Evolutionary conservation across 2,113 vertebrate genomes (phyloP).

Genomic region (Rhabdornis inornatus): DNA sequence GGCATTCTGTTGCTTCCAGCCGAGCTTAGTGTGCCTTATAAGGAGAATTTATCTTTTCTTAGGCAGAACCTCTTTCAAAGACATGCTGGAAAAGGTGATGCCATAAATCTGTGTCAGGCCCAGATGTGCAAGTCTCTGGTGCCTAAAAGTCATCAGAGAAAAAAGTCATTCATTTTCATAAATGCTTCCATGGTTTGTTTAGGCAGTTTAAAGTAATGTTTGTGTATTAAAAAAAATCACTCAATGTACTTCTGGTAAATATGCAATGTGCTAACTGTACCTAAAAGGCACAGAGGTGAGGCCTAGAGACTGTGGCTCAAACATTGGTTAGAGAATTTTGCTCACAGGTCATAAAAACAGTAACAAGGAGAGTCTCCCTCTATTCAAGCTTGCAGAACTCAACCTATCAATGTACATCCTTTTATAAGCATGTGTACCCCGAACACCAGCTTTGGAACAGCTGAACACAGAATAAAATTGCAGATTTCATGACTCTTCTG

Average conservation of each 20-base stretch:
- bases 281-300: background rate
- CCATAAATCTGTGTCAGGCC: background rate
- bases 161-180: too few relatives aligned
- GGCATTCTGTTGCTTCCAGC: background rate
- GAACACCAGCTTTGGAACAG: background rate
- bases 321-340: background rate
- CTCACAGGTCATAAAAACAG: background rate
- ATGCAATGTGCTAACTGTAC: background rate
- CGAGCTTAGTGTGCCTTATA: background rate
- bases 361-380: background rate
- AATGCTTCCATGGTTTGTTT: background rate
- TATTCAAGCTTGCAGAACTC: background rate
- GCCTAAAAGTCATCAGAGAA: background rate
- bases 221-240: background rate
- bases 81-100: background rate
- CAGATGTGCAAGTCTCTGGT: background rate
- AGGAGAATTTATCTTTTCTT: background rate
- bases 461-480: background rate
- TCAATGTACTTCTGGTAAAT: background rate
- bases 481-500: background rate
- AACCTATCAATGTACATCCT: background rate
- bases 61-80: background rate
- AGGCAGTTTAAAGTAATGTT: background rate
- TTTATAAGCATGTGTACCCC: background rate
- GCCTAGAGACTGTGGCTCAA: background rate